Evolutionary conservation across 2,888 invertebrate genomes (phyloP).

Genomic region (Athripsodes cinereus): DNA sequence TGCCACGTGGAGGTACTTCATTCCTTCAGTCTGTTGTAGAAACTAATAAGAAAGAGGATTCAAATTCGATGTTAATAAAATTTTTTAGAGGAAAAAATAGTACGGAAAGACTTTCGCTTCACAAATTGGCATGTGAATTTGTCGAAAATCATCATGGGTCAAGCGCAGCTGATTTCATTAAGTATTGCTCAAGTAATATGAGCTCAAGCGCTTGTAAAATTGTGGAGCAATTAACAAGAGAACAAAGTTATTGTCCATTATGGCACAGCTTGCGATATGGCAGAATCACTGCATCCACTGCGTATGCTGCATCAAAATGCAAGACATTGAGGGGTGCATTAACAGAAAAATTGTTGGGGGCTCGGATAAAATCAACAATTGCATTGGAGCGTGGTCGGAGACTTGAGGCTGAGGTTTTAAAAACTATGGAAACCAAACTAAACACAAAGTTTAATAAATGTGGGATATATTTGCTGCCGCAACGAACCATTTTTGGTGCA

Average conservation of each 20-base stretch:
- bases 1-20: too few species aligned
- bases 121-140: not conserved
- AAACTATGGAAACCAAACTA: not conserved
- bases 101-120: not conserved
- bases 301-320: constrained; percentile 3
- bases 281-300: not conserved
- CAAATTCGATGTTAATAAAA: not conserved
- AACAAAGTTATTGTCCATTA: not conserved
- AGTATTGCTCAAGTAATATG: not conserved
- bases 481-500: constrained; percentile 8
- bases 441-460: constrained; percentile 5
- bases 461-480: not conserved
- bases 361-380: constrained; percentile 2
- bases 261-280: constrained; percentile 5
- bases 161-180: not conserved
- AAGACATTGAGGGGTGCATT: not conserved
- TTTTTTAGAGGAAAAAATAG: not conserved
- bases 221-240: not conserved
- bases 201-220: not conserved
- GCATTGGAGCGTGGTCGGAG: not conserved
- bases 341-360: not conserved
- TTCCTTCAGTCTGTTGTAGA: not conserved
- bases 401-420: constrained; percentile 3
- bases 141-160: not conserved
- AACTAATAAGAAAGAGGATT: not conserved